These are phyloP conservation scores for Metallyticus violacea DNA, from an alignment of 2,888 invertebrate species.

Conservation along the genomic window DNA sequence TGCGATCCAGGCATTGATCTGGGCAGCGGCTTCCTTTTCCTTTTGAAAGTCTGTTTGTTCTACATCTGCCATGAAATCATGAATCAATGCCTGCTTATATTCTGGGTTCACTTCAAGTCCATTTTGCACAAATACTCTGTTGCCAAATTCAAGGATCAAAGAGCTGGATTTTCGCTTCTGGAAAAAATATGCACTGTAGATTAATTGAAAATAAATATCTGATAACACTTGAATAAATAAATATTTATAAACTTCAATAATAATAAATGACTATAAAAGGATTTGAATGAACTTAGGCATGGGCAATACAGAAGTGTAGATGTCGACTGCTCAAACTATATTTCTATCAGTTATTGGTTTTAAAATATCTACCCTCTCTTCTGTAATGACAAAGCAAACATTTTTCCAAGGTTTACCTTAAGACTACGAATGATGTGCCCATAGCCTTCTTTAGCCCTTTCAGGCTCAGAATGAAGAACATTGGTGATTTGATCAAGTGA, in stretches of 20 bases:
- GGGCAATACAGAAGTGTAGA: too few species aligned
- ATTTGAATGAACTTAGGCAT: too few species aligned
- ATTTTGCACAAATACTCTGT: slow-evolving; percentile 47
- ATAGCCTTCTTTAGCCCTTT: slow-evolving; percentile 39
- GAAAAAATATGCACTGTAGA: neutral
- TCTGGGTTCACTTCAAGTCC: slow-evolving; percentile 43
- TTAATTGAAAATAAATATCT: neutral
- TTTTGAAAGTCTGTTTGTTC: slow-evolving; percentile 24
- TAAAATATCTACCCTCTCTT: too few species aligned
- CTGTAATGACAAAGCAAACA: too few species aligned
- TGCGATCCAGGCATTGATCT: slow-evolving; percentile 32
- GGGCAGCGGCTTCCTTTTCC: slow-evolving; percentile 14
- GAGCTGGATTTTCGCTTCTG: slow-evolving; percentile 44
- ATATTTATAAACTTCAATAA: neutral
- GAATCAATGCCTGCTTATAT: slow-evolving; percentile 44
- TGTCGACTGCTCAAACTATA: too few species aligned
- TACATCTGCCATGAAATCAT: slow-evolving; percentile 27
- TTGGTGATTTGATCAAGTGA: slow-evolving; percentile 45
- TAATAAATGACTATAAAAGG: neutral
- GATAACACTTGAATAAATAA: neutral
- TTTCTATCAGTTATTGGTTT: too few species aligned
- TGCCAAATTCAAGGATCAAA: slow-evolving; percentile 45
- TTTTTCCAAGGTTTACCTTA: slow-evolving; percentile 4
- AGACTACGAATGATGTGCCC: slow-evolving; percentile 21
- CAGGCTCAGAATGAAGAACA: slow-evolving; percentile 43